Evolutionary conservation across 2,113 vertebrate species (phyloP).

Genomic region (Phaethornis superciliosus): DNA sequence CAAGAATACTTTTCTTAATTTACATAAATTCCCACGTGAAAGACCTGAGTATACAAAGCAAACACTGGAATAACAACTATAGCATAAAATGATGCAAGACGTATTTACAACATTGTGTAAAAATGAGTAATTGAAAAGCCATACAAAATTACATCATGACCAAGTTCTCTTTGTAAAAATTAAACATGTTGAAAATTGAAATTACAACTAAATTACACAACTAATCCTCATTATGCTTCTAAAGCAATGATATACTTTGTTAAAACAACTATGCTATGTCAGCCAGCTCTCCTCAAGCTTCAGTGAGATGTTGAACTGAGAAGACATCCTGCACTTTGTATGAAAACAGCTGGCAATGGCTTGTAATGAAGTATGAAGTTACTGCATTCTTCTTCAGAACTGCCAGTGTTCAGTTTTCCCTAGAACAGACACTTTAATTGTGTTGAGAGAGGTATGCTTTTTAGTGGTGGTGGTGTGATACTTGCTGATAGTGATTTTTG

Average conservation of each 20-base stretch:
- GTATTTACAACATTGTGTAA: background rate
- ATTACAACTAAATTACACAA: background rate
- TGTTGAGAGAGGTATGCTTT: background rate
- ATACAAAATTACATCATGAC: background rate
- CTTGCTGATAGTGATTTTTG: background rate
- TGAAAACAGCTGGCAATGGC: background rate
- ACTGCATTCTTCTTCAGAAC: background rate
- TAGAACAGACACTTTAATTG: background rate
- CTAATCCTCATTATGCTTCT: background rate
- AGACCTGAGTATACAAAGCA: background rate
- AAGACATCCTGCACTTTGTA: background rate
- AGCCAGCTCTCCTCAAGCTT: background rate
- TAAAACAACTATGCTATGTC: background rate
- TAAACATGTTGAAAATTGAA: background rate
- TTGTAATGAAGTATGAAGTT: background rate
- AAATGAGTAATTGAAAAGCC: background rate
- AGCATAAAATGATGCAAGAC: background rate
- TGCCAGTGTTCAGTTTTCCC: background rate
- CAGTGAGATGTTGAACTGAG: background rate
- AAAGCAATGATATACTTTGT: background rate
- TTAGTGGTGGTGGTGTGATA: background rate
- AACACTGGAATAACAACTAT: background rate
- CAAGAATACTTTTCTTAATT: background rate
- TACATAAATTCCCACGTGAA: background rate
- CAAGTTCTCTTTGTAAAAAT: background rate